A percentile compares a stretch with the other conserved stretches of the same genome.
These are phyloP conservation scores for Podotricha telesiphe DNA, from an alignment of 2,888 invertebrate genomes.

Conservation along the genomic window DNA sequence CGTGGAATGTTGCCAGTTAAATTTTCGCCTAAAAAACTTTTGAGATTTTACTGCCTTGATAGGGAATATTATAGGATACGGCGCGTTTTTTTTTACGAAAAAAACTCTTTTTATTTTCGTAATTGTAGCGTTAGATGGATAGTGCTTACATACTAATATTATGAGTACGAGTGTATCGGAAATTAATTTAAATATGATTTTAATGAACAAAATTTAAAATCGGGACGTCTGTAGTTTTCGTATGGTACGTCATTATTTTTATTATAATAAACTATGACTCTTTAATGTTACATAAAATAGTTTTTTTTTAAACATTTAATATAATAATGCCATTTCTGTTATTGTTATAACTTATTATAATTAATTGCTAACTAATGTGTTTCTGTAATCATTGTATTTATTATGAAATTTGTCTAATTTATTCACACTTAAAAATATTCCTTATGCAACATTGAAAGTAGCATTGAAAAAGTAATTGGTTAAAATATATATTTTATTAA, in stretches of 20 bases:
- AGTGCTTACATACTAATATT: too few species aligned
- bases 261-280: too few species aligned
- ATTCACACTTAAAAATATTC: not conserved
- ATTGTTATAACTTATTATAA: too few species aligned
- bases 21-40: constrained; percentile 39
- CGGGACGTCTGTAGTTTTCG: too few species aligned
- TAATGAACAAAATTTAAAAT: too few species aligned
- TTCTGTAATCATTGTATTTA: not conserved
- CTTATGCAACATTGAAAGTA: not conserved
- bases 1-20: constrained; percentile 41
- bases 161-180: too few species aligned
- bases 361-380: too few species aligned
- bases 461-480: not conserved
- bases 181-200: too few species aligned
- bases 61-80: constrained; percentile 22
- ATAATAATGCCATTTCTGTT: too few species aligned
- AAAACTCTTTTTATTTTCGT: constrained; percentile 1
- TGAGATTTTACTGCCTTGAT: constrained; percentile 40
- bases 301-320: too few species aligned
- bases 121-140: not conserved
- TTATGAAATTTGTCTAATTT: not conserved
- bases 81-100: constrained; percentile 1
- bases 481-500: not conserved
- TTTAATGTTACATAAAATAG: too few species aligned
- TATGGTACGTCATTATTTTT: too few species aligned